These are phyloP conservation scores for Montipora capitata DNA, from an alignment of 92 coral and sea anemone species.

Conservation along the genomic window DNA sequence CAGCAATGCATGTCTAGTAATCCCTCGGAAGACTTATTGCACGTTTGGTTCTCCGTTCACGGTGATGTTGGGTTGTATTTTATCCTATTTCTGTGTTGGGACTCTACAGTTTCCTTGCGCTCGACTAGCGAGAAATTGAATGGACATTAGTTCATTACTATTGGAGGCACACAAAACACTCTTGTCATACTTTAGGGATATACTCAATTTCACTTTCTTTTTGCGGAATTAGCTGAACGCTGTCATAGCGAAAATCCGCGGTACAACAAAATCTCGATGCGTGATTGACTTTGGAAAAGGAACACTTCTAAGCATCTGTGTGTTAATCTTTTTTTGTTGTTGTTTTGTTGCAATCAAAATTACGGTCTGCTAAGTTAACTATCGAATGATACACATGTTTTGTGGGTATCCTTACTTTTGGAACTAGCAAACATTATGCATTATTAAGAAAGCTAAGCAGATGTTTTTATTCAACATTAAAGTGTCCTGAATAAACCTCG, in stretches of 20 bases:
- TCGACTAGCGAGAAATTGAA: not conserved
- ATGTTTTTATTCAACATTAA: slow-evolving; percentile 77
- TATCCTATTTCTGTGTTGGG: not conserved
- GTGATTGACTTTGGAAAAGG: not conserved
- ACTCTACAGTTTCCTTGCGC: slow-evolving; percentile 7
- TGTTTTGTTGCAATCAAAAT: slow-evolving; percentile 21
- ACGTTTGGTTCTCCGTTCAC: not conserved
- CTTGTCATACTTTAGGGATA: not conserved
- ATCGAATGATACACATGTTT: slow-evolving; percentile 68
- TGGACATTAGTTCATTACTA: slow-evolving; percentile 16
- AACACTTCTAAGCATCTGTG: not conserved
- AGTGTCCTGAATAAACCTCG: slow-evolving; percentile 71
- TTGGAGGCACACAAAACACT: slow-evolving; percentile 16
- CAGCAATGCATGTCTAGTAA: slow-evolving; percentile 63
- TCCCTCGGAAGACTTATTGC: slow-evolving; percentile 53
- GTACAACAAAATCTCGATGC: not conserved
- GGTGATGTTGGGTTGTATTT: not conserved
- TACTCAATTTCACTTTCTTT: slow-evolving; percentile 8
- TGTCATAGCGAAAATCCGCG: not conserved
- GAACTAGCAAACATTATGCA: slow-evolving; percentile 85
- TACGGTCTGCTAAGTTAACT: slow-evolving; percentile 5
- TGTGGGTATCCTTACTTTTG: slow-evolving; percentile 64
- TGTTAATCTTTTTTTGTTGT: not conserved
- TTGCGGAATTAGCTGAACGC: not conserved
- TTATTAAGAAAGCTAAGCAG: slow-evolving; percentile 80